These are phyloP conservation scores for Coremacera marginata DNA, from an alignment of 2,888 invertebrate species.

Conservation along the genomic window DNA sequence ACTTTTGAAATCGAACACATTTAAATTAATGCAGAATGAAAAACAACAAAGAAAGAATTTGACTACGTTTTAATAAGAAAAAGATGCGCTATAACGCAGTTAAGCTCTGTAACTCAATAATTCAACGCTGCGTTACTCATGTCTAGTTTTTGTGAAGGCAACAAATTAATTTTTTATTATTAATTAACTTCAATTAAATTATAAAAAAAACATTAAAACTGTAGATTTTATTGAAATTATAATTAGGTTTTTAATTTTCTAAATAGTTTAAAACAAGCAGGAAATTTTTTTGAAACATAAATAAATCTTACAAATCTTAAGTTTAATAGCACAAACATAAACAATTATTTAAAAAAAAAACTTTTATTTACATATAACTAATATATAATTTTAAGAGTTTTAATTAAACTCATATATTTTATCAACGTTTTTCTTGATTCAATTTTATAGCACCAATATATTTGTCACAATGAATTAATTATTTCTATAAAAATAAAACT, in stretches of 20 bases:
- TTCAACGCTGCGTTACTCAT: too few species aligned
- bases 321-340: constrained; percentile 34
- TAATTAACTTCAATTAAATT: neutral
- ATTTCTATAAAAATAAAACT: neutral
- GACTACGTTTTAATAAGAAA: too few species aligned
- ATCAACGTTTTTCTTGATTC: constrained; percentile 1
- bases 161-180: too few species aligned
- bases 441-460: constrained; percentile 32
- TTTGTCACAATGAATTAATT: constrained; percentile 6
- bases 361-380: constrained; percentile 18
- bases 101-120: too few species aligned
- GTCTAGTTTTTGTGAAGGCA: too few species aligned
- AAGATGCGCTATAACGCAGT: too few species aligned
- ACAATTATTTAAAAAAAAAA: constrained; percentile 23
- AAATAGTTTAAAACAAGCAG: neutral
- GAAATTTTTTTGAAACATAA: constrained; percentile 25
- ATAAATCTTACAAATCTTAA: constrained; percentile 25
- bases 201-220: neutral
- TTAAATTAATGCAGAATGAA: too few species aligned
- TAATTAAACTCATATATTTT: neutral
- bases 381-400: constrained; percentile 16
- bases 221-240: constrained; percentile 3
- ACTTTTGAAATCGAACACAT: too few species aligned
- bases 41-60: too few species aligned
- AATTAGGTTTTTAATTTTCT: neutral